phyloP scores from a whole-genome alignment of 2,888 invertebrate species.

The Lacanobia oleracea region DNA sequence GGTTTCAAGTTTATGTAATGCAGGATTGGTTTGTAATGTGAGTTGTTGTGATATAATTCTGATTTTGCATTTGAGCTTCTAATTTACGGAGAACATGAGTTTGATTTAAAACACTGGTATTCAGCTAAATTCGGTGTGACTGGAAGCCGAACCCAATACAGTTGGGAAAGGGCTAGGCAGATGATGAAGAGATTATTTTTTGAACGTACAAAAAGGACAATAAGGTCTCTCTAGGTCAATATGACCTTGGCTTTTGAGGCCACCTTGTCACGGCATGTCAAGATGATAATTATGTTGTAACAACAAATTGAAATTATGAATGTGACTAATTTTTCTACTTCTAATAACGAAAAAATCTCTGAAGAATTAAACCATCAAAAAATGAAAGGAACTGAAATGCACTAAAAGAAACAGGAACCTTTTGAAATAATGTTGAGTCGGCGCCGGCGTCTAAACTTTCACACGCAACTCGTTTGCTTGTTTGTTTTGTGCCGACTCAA shows the following conservation, averaged over 20 bases:
- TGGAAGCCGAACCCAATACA: no score
- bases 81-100: not conserved
- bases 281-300: not conserved
- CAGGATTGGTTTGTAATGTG: not conserved
- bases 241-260: not conserved
- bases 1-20: slow-evolving; percentile 52
- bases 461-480: not conserved
- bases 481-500: not conserved
- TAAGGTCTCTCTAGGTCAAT: no score
- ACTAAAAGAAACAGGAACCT: not conserved
- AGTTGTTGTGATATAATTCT: slow-evolving; percentile 46
- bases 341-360: no score
- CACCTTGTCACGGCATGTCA: not conserved
- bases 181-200: no score
- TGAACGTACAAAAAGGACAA: no score
- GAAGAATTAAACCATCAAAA: no score
- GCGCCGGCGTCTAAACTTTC: not conserved
- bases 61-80: not conserved
- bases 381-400: no score
- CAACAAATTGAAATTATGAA: not conserved
- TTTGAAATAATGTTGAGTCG: not conserved
- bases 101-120: no score
- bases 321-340: no score
- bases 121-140: no score
- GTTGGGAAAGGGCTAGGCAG: no score